Evolutionary conservation across 2,797 vertebrate species (phyloP), one percentile per base, ranked within the genome.

Genomic region (Pampus argenteus): DNA sequence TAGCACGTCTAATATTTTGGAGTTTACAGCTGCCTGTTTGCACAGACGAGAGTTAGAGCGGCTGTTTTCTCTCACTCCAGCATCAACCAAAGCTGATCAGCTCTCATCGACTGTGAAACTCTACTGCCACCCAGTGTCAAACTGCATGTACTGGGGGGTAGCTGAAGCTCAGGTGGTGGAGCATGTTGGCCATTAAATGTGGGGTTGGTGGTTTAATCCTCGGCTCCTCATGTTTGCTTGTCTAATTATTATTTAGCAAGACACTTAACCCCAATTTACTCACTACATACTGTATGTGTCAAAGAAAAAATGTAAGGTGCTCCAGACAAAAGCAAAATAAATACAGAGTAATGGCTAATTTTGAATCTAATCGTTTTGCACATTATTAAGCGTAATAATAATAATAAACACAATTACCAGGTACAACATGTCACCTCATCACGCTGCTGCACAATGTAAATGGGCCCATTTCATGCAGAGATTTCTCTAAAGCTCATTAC

Each of bases 101-200:
- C 60, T 34, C 31, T 28, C 2, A 0, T 18, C 4, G 5, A 36
- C 5, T 5, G 20, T 76, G 83, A 75, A 75, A 31, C 83, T 82
- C 36, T 84, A 85, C 81, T 82, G 88, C 89, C 88, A 60, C 71
- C 90, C 51, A 51, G 83, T 91, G 92, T 34, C 71, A 17, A 56
- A 28, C 10, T 1, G 6, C 28, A 22, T 18, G 23, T 11, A 65
- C 60, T 31, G 11, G 13, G 18, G 9, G 56, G 56, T n/a, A 13
- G 38, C 36, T 56, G 44, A 9, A 28, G 69, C 14, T n/a, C 25
- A 22, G 26, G 11, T 26, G 22, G 38, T 14, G n/a, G 17, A 72
- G 15, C 6, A 14, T 34, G 20, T 36, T 34, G 31, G 31, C 2
- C 4, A 10, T 10, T 14, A 22, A 51, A 31, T 67, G 44, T 61